These are phyloP conservation scores for Drosophila lacicola DNA, from an alignment of 2,888 invertebrate species.

Conservation along the genomic window DNA sequence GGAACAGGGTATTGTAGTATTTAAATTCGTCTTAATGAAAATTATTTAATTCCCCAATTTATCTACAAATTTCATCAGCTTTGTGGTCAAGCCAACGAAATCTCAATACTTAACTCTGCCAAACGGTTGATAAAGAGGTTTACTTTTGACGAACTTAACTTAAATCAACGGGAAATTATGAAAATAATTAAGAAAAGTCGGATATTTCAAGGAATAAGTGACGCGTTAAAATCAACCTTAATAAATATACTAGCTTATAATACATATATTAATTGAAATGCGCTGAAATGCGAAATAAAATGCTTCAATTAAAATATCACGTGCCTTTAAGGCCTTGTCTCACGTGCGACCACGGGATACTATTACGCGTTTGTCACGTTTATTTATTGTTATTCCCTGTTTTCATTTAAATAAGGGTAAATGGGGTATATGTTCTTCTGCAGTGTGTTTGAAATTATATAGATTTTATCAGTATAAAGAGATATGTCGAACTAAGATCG, in stretches of 20 bases:
- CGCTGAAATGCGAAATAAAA: conserved; percentile 4
- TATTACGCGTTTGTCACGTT: conserved; percentile 58
- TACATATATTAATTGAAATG: background rate
- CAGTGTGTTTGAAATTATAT: too few species aligned
- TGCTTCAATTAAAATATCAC: conserved; percentile 22
- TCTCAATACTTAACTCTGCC: background rate
- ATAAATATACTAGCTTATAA: background rate
- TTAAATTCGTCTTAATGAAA: background rate
- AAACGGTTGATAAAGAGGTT: background rate
- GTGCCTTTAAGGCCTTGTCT: conserved; percentile 38
- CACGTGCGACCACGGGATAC: conserved; percentile 55
- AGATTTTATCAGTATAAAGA: too few species aligned
- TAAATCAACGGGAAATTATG: background rate
- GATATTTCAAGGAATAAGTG: background rate
- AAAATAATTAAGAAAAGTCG: background rate
- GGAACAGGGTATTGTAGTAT: too few species aligned
- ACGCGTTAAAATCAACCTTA: background rate
- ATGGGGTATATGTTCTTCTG: too few species aligned
- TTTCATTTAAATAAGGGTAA: conserved; percentile 8
- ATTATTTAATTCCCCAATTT: background rate
- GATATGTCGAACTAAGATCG: too few species aligned
- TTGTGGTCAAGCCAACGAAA: background rate
- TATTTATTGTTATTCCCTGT: conserved; percentile 5
- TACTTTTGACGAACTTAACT: too few species aligned
- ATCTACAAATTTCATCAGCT: background rate